Percentiles rank a stretch among this genome's conserved stretches.
Conservation (phyloP, 2,888 invertebrate genomes). For the Mythimna albipuncta region DNA sequence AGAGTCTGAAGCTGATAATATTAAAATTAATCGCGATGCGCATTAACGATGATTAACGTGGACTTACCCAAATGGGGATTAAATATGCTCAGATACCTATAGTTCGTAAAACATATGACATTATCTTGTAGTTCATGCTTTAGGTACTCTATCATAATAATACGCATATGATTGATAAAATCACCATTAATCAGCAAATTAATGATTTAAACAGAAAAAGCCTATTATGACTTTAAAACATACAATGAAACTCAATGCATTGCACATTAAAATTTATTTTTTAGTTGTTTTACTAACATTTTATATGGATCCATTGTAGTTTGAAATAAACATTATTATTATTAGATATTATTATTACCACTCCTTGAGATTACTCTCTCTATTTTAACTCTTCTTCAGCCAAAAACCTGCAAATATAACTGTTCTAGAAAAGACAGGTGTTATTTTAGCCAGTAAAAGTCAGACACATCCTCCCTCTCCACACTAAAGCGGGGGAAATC, state of each 20-base stretch:
- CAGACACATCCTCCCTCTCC: too few species aligned
- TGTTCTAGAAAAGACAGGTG: too few species aligned
- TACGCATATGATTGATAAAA: slow-evolving; percentile 8
- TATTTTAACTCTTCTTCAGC: too few species aligned
- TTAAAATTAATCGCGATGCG: not conserved
- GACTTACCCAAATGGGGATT: not conserved
- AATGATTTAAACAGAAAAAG: not conserved
- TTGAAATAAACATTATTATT: too few species aligned
- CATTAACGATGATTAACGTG: slow-evolving; percentile 11
- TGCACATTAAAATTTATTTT: not conserved
- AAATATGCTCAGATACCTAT: not conserved
- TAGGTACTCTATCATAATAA: slow-evolving; percentile 2
- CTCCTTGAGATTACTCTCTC: too few species aligned
- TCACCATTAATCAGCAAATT: not conserved
- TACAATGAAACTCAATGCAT: not conserved
- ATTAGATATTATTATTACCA: not conserved
- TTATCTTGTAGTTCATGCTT: slow-evolving; percentile 14
- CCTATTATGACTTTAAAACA: not conserved
- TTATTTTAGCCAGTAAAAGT: too few species aligned
- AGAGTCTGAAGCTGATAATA: not conserved
- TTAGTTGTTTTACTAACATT: too few species aligned
- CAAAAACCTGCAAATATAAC: too few species aligned
- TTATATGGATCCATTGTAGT: too few species aligned
- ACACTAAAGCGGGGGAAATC: too few species aligned
- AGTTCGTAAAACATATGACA: not conserved